Evolutionary conservation across 2,113 vertebrate species (phyloP), one percentile per base, ranked within the genome.

Genomic region (Copsychus sechellarum): DNA sequence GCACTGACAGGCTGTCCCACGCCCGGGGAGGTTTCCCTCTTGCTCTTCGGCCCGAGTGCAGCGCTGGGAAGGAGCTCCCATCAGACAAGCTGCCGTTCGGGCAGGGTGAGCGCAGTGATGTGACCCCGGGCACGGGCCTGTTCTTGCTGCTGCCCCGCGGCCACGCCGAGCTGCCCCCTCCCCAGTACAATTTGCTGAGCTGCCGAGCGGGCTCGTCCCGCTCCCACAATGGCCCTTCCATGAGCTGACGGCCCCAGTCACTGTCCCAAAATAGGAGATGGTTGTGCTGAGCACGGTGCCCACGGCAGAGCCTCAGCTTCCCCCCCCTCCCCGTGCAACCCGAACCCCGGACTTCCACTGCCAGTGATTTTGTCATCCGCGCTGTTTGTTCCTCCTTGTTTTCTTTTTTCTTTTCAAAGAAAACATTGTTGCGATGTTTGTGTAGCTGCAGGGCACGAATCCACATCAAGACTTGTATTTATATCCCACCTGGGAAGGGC

Each of bases 401-500:
- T 91, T 82, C 81, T 78, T 84, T 88, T 29, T 70, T 53, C 73
- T 71, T 81, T 82, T 74, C 60, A 86, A 93, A 62, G 89, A 57
- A 84, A 88, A 82, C 67, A 60, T 58, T 15, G 61, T 86, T 51
- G 36, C 4, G 21, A 65, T 95, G 81, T 95, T 95, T 93, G 69
- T 56, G 42, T 91, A 93, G 91, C 83, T 87, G 93, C 73, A 57
- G 65, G 80, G 58, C 90, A 65, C 7, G 20, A 50, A 80, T 92
- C 86, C 79, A 73, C 84, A 93, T 81, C 78, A 50, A 26, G 71
- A 47, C 81, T 78, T 15, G 1, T 91, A 71, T 93, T 96, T 92
- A 72, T 82, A 89, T 84, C 92, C 96, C 95, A 95, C 93, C 96
- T 97, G 94, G 93, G 96, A 84, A 72, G 87, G 76, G 80, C 53